Base-by-base conservation (phyloP, 2,113 vertebrate species). In the Aspidoscelis tigris region DNA sequence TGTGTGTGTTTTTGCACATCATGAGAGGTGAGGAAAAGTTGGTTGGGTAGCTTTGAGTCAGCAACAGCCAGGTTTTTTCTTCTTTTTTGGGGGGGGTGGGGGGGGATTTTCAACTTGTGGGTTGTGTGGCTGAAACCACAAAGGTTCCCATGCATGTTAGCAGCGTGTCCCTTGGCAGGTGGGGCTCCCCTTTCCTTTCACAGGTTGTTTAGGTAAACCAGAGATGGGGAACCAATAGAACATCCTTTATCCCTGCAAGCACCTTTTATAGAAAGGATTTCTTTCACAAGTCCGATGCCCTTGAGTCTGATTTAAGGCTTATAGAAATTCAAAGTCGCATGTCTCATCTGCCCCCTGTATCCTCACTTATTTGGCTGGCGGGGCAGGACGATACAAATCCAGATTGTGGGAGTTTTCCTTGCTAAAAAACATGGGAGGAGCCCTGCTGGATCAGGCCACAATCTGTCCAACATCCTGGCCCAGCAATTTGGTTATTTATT, bases 41-140 rank as follows among this genome's bases (percentile, higher is more conserved):
- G 75, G 65, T 58, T 84, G 22, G 75, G 47, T 71, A 20, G 65
- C 74, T 84, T 78, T 84, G 82, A 84, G 50, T 84, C 82, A 84
- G 20, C 11, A 0, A 5, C 16, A n/a, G 33, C 64, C 75, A 70
- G 33, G 55, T 84, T 75, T 58, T 16, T 58, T 16, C 2, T 16
- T 58, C 18, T 61, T 61, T 61, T 18, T 61, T 20, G 12, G 18
- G 4, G 58, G 58, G 58, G 12, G 33, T 33, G 41, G 41, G 22
- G 5, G 65, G 14, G 33, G 5, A 12, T 2, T 44, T 44, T 71
- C 39, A 9, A 2, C 21, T 77, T 71, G 82, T 18, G 75, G 75
- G 3, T 26, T 61, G 14, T 70, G 50, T 26, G 65, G 65, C 75
- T 68, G 14, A 8, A 61, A 61, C 26, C 66, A 22, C 21, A 22